Conservation (phyloP, 2,113 vertebrate species). For the Clarias batrachus region DNA sequence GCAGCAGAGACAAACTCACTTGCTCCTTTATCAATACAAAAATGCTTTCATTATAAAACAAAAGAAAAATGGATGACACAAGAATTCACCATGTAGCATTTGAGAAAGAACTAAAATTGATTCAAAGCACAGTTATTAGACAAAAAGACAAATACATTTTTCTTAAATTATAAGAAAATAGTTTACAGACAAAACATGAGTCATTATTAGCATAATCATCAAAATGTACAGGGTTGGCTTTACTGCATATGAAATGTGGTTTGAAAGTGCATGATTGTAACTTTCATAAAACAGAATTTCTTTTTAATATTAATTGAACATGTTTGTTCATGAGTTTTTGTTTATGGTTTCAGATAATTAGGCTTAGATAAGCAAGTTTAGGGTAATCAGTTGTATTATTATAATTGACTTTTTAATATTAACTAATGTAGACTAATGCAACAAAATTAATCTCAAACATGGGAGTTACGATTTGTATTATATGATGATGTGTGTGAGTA, state of each 20-base stretch:
- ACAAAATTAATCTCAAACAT: too few relatives aligned
- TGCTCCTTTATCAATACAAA: conserved; percentile 58
- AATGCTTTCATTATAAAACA: conserved; percentile 76
- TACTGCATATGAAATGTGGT: conserved; percentile 17
- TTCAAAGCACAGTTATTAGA: conserved; percentile 35
- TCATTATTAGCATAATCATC: conserved; percentile 35
- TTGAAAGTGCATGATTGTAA: conserved; percentile 24
- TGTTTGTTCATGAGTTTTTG: background rate
- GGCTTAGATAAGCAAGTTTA: background rate
- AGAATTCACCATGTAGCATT: conserved; percentile 33
- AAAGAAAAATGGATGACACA: conserved; percentile 61
- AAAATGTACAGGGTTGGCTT: conserved; percentile 11
- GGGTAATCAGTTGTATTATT: background rate
- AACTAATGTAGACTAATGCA: background rate
- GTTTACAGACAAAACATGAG: conserved; percentile 57
- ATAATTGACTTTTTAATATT: background rate
- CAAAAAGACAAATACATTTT: conserved; percentile 54
- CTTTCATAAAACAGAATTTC: background rate
- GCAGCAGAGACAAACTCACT: conserved; percentile 58
- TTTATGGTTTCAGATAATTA: background rate
- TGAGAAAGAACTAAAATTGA: conserved; percentile 29
- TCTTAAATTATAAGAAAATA: conserved; percentile 25
- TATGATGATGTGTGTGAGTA: background rate
- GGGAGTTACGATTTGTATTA: background rate
- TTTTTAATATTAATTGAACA: background rate